Evolutionary conservation across 2,888 invertebrate species (phyloP), one percentile per base, ranked within the genome.

Genomic region (Agrenia bidenticulata): DNA sequence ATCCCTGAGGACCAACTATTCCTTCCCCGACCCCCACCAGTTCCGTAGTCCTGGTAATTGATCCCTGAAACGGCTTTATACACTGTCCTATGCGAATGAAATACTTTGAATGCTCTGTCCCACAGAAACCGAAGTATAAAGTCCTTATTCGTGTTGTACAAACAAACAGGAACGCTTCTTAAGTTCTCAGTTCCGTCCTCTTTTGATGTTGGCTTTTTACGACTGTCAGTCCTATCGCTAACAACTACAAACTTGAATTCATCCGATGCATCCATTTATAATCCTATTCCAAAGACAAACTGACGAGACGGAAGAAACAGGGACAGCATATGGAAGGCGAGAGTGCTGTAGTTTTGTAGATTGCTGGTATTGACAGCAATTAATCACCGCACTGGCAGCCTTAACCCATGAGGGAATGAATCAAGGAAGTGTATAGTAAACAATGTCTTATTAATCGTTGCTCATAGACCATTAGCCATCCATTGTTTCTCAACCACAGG

Each of bases 51-150:
- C 57, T 76, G 73, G 27, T 72, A 75, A 63, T 75, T 74, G n/a
- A 76, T 70, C 55, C 76, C 76, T 39, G 76, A 75, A 42, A 73
- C 67, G 2, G 73, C 76, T 56, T 70, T 62, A 64, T 76, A 76
- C 24, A 76, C 73, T 1, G 74, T 72, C 5, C 73, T 64, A 49
- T 73, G 70, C 5, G 73, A 70, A 45, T 74, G 70, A 56, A 76
- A 76, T 27, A 76, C 58, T 62, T 75, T 75, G 63, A 76, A 76
- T 2, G 76, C 76, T 58, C 75, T 73, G 68, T 76, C 74, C 76
- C 76, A 76, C 23, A 76, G 71, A 62, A 76, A 76, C 32, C 74
- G 55, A 37, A 76, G 60, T 55, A 75, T 76, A 13, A 76, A 69
- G 62, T 75, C 75, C 7, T 69, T 67, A 55, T 72, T 75, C n/a